Conservation (phyloP, 2,797 vertebrate genomes). For the Mormyrops boulengeri region DNA sequence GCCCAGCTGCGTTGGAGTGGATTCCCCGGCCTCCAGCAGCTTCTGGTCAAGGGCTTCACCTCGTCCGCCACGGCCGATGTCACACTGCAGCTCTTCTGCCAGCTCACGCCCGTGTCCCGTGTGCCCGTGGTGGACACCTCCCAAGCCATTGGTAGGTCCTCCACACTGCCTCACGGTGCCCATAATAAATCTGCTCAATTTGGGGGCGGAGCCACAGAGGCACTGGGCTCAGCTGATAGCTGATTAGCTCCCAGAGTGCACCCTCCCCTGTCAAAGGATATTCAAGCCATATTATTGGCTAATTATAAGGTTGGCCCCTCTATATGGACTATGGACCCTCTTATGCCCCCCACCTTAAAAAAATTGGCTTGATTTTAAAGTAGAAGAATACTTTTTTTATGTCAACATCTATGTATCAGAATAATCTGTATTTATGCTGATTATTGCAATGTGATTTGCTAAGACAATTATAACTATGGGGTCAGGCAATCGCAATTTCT, state of each 20-base stretch:
- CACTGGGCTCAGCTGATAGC: not conserved
- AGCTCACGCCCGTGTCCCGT: conserved; percentile 89
- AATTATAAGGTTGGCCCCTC: not conserved
- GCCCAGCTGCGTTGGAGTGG: conserved; percentile 94
- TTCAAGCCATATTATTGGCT: not conserved
- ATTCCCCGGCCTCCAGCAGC: conserved; percentile 92
- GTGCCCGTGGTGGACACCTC: conserved; percentile 92
- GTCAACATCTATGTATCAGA: not conserved
- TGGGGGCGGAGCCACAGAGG: not conserved
- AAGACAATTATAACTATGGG: not conserved
- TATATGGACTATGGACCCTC: not conserved
- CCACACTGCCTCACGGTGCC: not conserved
- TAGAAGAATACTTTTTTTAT: not conserved
- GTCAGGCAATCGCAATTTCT: not conserved
- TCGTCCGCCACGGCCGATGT: conserved; percentile 90
- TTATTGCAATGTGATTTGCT: not conserved
- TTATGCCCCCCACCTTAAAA: not conserved
- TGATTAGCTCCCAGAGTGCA: not conserved
- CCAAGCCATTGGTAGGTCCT: conserved; percentile 79
- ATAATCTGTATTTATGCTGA: not conserved
- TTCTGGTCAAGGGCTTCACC: conserved; percentile 93
- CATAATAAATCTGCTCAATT: conserved; percentile 31
- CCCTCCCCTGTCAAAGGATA: not conserved
- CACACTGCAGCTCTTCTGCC: conserved; percentile 91
- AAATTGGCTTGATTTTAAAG: not conserved